A percentile compares a stretch with the other conserved stretches of the same genome.
phyloP scores from a whole-genome alignment of 2,888 invertebrate species.

The Coelinius sp. region DNA sequence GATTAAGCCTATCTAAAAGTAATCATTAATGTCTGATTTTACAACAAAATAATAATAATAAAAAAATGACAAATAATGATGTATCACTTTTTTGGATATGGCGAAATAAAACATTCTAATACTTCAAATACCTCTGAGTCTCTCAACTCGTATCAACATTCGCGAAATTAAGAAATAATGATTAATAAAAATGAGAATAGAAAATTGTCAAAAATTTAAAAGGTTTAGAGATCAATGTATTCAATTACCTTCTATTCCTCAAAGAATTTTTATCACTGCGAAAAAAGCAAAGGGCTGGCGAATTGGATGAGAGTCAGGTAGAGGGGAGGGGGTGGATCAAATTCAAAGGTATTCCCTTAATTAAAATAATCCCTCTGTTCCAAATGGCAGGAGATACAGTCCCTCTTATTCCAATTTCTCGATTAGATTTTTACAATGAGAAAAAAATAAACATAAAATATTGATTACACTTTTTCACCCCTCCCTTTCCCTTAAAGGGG shows the following conservation, averaged over 20 bases:
- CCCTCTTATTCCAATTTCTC: neutral
- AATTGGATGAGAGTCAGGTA: slow-evolving; percentile 2
- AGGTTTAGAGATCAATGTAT: slow-evolving; percentile 59
- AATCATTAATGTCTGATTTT: slow-evolving; percentile 6
- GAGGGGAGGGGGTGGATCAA: too few species aligned
- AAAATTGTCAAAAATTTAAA: neutral
- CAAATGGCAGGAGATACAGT: neutral
- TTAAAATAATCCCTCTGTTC: neutral
- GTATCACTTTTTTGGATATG: slow-evolving; percentile 12
- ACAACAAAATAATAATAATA: slow-evolving; percentile 27
- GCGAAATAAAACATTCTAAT: slow-evolving; percentile 18
- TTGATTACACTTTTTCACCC: too few species aligned
- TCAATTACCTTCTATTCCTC: slow-evolving; percentile 31
- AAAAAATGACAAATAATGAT: slow-evolving; percentile 2
- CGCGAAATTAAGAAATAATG: neutral
- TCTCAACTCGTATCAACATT: neutral
- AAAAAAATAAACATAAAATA: neutral
- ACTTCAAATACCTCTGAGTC: slow-evolving; percentile 10
- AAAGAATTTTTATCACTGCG: neutral
- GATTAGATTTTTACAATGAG: neutral
- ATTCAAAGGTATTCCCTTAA: neutral
- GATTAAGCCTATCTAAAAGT: slow-evolving; percentile 47
- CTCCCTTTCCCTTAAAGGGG: slow-evolving; percentile 57
- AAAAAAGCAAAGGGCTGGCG: neutral
- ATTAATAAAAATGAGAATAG: neutral